Percentiles rank a stretch among this genome's conserved stretches.
Evolutionary conservation across 2,797 vertebrate species (phyloP).

Genomic region (Perodicticus potto): DNA sequence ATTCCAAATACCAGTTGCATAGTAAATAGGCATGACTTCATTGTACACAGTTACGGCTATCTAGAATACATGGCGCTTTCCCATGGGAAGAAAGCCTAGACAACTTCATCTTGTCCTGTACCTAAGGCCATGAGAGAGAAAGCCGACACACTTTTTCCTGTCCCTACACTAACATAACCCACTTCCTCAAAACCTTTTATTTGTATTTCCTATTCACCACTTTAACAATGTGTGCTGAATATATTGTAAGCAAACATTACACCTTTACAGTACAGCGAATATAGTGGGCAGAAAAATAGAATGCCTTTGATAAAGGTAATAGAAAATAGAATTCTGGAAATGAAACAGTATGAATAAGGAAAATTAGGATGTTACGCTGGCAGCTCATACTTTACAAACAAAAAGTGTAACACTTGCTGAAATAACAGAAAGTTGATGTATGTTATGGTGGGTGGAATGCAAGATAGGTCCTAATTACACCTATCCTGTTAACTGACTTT

Average conservation of each 20-base stretch:
- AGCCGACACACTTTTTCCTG: too few species aligned
- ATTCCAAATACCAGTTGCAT: too few species aligned
- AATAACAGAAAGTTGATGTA: conserved; percentile 22
- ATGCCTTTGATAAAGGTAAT: conserved; percentile 47
- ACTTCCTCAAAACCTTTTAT: background rate
- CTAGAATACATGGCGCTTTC: too few species aligned
- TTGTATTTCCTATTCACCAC: conserved; percentile 30
- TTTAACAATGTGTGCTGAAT: too few species aligned
- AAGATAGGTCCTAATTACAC: background rate
- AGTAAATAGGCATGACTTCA: too few species aligned
- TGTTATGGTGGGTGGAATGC: conserved; percentile 5
- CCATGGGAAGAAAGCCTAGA: too few species aligned
- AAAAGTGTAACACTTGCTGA: conserved; percentile 44
- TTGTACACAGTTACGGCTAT: too few species aligned
- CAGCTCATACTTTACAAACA: background rate
- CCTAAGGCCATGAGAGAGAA: too few species aligned
- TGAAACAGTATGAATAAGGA: conserved; percentile 31
- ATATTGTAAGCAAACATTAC: too few species aligned
- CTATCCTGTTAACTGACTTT: conserved; percentile 15
- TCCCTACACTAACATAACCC: too few species aligned
- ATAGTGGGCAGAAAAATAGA: conserved; percentile 43
- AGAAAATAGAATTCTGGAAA: conserved; percentile 66
- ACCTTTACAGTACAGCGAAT: background rate
- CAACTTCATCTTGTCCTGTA: too few species aligned
- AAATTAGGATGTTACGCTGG: background rate